Evolutionary conservation across 2,797 vertebrate genomes (phyloP), one percentile per base, ranked within the genome.

Genomic region (Neopelma chrysocephalum): DNA sequence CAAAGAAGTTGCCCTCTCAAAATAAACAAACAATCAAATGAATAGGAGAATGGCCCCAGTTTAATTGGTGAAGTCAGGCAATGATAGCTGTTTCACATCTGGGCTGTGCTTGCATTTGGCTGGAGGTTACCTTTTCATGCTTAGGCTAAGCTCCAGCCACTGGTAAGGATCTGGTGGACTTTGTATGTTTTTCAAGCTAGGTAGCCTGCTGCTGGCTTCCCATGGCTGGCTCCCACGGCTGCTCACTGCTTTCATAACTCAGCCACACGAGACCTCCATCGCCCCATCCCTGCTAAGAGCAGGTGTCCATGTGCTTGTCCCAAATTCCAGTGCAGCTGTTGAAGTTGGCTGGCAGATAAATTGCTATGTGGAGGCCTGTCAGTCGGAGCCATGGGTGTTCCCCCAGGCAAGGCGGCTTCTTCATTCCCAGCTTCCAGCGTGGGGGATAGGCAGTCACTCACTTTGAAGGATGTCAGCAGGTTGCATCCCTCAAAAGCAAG

Each of bases 1-100:
- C 87, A 92, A 95, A 95, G 87, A 81, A 65, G 58, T 53, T 95
- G 77, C 62, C 70, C 15, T 94, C 85, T 84, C 14, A 6, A 94
- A 93, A 82, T 66, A 95, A 96, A 82, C 32, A 94, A 96, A 60
- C 76, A 91, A 94, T 36, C 38, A 94, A 90, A 82, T 87, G 89
- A 77, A 91, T 21, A 94, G 65, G 61, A 94, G 81, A 90, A 85
- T 2, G 7, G 64, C 34, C 38, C 36, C 0, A 3, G 8, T 60
- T 87, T 93, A 84, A 66, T 38, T 89, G 85, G 73, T 6, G 11
- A 90, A 84, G 73, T 53, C 60, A 51, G 61, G 75, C 80, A 82
- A 45, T 5, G 3, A 60, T n/a, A 58, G 81, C 78, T 88, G 66
- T 29, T 22, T 60, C 53, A 61, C 53, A 79, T 82, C 68, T 82